Evolutionary conservation across 2,797 vertebrate species (phyloP), one percentile per base, ranked within the genome.

Genomic region (Betta splendens): DNA sequence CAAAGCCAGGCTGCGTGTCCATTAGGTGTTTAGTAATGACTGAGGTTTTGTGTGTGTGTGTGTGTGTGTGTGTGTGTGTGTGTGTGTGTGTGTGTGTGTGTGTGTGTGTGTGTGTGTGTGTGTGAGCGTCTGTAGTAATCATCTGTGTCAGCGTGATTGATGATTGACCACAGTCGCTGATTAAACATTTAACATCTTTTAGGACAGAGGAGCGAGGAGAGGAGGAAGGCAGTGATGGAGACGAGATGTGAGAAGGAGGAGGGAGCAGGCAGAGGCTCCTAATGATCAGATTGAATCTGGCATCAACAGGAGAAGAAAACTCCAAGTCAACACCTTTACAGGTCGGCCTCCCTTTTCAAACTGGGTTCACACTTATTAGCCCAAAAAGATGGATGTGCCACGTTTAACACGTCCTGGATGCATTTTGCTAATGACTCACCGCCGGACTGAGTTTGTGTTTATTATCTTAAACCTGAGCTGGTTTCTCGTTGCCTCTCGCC

Each of bases 121-220:
- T 50, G 56, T 52, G 37, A 29, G 60, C n/a, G 54, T 25, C 56
- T 71, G 73, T 59, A 71, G 69, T 85, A 81, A 89, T 81, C 70
- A 83, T 79, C 67, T 45, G 72, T 66, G 83, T 80, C 79, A 79
- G 72, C 9, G 64, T 84, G 78, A 81, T 68, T 79, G 74, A 88
- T 85, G 74, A 77, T 22, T 60, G 72, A 83, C 68, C 48, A 31
- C 57, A 57, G 72, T 72, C 7, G 6, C 72, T 85, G 75, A 81
- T 86, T 82, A 87, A 86, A 87, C 79, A 87, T 86, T 85, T 85
- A 85, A 76, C 73, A 71, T 80, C 68, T 80, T 77, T 55, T 55
- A 71, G 70, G 43, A 62, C 37, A 8, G 55, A 57, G 57, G 53
- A 69, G 57, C 26, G 28, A 33, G 42, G 45, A 45, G 51, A 21